A percentile compares a stretch with the other conserved stretches of the same genome.
Conservation (phyloP, 1,140 invertebrate species). For the Pogonognathellus flavescens region DNA sequence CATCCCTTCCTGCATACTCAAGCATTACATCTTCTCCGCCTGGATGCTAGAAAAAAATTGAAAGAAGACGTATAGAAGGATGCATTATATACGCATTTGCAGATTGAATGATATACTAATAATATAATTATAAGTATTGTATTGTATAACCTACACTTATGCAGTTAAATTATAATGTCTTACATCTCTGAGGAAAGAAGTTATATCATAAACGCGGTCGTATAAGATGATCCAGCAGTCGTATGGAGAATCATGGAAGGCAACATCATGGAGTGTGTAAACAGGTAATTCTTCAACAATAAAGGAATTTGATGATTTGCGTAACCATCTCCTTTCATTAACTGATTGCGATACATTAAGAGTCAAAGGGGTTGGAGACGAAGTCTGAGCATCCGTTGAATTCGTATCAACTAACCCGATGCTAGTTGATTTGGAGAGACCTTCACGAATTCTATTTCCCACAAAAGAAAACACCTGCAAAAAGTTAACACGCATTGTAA, state of each 20-base stretch:
- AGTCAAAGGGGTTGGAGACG: background rate
- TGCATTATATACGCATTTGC: background rate
- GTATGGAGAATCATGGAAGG: slow-evolving; percentile 72
- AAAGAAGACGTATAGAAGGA: too few relatives aligned
- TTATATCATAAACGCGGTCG: slow-evolving; percentile 76
- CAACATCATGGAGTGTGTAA: slow-evolving; percentile 72
- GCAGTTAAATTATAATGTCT: slow-evolving; percentile 36
- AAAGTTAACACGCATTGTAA: background rate
- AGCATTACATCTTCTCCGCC: slow-evolving; percentile 87
- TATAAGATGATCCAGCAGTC: slow-evolving; percentile 76
- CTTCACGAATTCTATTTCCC: slow-evolving; percentile 40
- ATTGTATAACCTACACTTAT: background rate
- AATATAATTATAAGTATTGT: background rate
- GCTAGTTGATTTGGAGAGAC: background rate
- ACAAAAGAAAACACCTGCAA: slow-evolving; percentile 54
- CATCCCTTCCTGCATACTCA: slow-evolving; percentile 89
- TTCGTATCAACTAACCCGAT: background rate
- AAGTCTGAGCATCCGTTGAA: background rate
- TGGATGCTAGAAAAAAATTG: slow-evolving; percentile 81
- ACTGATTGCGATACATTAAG: background rate
- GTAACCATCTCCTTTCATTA: slow-evolving; percentile 17
- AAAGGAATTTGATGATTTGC: slow-evolving; percentile 6
- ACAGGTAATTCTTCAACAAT: slow-evolving; percentile 62
- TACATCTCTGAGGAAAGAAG: slow-evolving; percentile 74
- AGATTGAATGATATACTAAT: too few relatives aligned